Percentiles rank a stretch among this genome's conserved stretches.
Evolutionary conservation across 2,113 vertebrate genomes (phyloP).

Genomic region (Notothenia coriiceps): DNA sequence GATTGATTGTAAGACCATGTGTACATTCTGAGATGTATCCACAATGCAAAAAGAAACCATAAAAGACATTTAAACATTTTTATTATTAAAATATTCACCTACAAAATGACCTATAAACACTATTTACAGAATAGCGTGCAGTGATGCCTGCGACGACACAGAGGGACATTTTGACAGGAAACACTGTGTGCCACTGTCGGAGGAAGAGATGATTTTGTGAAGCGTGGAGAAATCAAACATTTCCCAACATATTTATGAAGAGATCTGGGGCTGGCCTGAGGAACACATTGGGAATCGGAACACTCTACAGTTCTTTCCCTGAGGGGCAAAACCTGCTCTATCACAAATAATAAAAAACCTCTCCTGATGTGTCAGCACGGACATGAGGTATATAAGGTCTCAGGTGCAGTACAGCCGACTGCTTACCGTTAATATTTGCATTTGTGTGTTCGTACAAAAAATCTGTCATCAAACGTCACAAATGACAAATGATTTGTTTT

Average conservation of each 20-base stretch:
- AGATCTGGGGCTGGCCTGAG: slow-evolving; percentile 5
- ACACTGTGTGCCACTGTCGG: slow-evolving; percentile 58
- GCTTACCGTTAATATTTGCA: slow-evolving; percentile 41
- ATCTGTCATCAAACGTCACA: slow-evolving; percentile 20
- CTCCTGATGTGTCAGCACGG: slow-evolving; percentile 74
- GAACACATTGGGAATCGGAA: slow-evolving; percentile 29
- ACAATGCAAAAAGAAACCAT: neutral
- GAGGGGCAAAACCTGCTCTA: slow-evolving; percentile 79
- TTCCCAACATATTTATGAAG: slow-evolving; percentile 43
- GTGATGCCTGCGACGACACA: slow-evolving; percentile 72
- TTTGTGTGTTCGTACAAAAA: slow-evolving; percentile 23
- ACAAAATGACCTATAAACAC: slow-evolving; percentile 88
- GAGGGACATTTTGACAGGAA: slow-evolving; percentile 67
- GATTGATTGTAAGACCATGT: neutral
- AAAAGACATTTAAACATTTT: slow-evolving; percentile 79
- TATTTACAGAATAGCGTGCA: slow-evolving; percentile 84
- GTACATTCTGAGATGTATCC: neutral
- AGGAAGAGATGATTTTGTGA: slow-evolving; percentile 53
- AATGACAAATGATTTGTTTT: slow-evolving; percentile 23
- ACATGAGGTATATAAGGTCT: slow-evolving; percentile 80
- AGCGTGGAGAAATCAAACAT: slow-evolving; percentile 32
- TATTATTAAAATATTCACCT: slow-evolving; percentile 90
- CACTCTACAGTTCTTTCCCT: slow-evolving; percentile 76
- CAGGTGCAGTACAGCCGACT: slow-evolving; percentile 39
- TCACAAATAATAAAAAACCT: slow-evolving; percentile 59